Percentiles rank a stretch among this genome's conserved stretches.
These are phyloP conservation scores for Chymomyza procnemis DNA, from an alignment of 2,888 invertebrate species.

Conservation along the genomic window DNA sequence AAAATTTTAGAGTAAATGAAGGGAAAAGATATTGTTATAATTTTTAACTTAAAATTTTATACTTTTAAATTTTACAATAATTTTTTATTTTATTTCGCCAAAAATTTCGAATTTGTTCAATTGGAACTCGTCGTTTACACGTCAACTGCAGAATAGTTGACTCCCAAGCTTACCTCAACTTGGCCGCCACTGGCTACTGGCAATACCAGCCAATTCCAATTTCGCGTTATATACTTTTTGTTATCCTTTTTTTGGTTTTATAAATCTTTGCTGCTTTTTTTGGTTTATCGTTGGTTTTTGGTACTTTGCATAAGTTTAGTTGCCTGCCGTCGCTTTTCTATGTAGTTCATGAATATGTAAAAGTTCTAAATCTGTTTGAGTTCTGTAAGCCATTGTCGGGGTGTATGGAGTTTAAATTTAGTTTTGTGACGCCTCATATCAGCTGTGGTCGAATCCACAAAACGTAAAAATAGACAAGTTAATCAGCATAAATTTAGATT, in stretches of 20 bases:
- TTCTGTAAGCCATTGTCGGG: not conserved
- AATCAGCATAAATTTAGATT: too few species aligned
- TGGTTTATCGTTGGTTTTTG: not conserved
- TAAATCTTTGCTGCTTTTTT: not conserved
- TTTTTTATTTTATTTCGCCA: too few species aligned
- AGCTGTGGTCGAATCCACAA: not conserved
- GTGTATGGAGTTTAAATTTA: not conserved
- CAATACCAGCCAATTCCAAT: not conserved
- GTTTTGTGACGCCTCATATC: not conserved
- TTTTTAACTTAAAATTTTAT: too few species aligned
- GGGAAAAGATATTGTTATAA: too few species aligned
- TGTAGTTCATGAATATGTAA: constrained; percentile 3
- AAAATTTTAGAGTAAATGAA: too few species aligned
- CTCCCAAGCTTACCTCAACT: too few species aligned
- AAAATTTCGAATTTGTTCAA: too few species aligned
- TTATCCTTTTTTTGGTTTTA: not conserved
- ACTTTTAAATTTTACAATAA: too few species aligned
- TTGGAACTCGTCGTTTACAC: too few species aligned
- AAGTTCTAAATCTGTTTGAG: not conserved
- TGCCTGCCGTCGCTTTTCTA: not conserved
- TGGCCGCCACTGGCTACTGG: too few species aligned
- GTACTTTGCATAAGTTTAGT: not conserved
- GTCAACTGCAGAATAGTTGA: too few species aligned
- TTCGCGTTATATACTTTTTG: not conserved
- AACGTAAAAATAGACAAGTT: not conserved